Percentiles rank a stretch among this genome's conserved stretches.
Evolutionary conservation across 2,113 vertebrate species (phyloP).

Genomic region (Cebus imitator): DNA sequence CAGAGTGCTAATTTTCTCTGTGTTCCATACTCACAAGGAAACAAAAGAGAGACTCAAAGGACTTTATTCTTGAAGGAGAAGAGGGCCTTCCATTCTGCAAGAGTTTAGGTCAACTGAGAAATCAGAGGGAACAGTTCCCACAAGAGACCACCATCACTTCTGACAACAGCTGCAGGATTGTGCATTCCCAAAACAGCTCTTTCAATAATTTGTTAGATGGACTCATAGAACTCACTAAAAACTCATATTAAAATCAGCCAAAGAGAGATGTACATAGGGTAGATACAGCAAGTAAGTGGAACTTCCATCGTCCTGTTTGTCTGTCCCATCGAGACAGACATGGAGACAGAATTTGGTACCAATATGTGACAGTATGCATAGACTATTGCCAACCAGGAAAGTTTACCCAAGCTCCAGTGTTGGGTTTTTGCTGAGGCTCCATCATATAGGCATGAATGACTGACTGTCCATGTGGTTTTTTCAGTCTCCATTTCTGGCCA

Average conservation of each 20-base stretch:
- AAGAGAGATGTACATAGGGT: not conserved
- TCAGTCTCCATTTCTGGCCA: not conserved
- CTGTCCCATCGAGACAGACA: not conserved
- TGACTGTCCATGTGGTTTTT: not conserved
- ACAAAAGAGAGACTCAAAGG: not conserved
- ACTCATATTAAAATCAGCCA: not conserved
- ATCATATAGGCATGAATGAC: not conserved
- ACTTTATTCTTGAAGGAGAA: not conserved
- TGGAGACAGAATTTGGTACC: not conserved
- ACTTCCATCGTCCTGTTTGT: not conserved
- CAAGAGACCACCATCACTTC: not conserved
- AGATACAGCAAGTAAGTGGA: not conserved
- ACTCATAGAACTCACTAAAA: not conserved
- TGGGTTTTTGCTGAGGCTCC: not conserved
- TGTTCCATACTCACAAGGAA: not conserved
- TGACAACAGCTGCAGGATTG: not conserved
- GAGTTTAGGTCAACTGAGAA: not conserved
- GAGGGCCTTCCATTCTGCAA: not conserved
- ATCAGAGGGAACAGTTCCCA: not conserved
- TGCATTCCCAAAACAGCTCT: not conserved
- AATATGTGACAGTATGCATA: accelerated
- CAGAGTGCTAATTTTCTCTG: not conserved
- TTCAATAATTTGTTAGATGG: not conserved
- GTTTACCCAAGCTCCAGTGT: not conserved
- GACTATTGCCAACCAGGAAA: not conserved